A percentile compares a stretch with the other conserved stretches of the same genome.
phyloP scores from a whole-genome alignment of 2,888 invertebrate genomes.

The Epinotia demarniana region DNA sequence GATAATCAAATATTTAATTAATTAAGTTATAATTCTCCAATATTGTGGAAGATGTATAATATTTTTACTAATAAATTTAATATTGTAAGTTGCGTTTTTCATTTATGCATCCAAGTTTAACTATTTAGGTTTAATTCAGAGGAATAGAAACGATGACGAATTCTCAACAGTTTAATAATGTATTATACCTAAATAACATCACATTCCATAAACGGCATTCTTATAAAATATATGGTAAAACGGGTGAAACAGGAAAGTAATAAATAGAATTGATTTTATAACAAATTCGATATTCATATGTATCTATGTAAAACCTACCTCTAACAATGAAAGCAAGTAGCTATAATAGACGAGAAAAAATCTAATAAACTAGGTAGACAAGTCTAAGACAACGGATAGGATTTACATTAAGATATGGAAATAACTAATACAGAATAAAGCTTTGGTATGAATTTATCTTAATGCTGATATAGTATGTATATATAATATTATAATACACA shows the following conservation, averaged over 20 bases:
- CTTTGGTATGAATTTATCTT: constrained; percentile 32
- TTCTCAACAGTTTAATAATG: constrained; percentile 42
- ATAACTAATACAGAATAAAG: background rate
- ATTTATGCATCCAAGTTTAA: constrained; percentile 52
- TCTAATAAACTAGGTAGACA: background rate
- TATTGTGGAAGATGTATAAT: constrained; percentile 85
- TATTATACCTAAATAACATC: constrained; percentile 48
- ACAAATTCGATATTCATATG: background rate
- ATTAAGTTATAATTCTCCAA: constrained; percentile 84
- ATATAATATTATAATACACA: background rate
- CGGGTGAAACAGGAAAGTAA: background rate
- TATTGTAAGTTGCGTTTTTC: constrained; percentile 75
- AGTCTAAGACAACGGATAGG: no score
- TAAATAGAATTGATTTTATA: background rate
- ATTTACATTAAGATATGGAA: background rate
- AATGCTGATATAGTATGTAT: background rate
- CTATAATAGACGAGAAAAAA: background rate
- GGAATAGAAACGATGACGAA: constrained; percentile 9
- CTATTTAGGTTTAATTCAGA: background rate
- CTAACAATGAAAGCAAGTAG: background rate
- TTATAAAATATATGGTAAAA: constrained; percentile 3
- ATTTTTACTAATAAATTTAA: constrained; percentile 86
- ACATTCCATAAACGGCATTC: constrained; percentile 46
- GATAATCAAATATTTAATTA: constrained; percentile 83
- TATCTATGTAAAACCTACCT: background rate